Evolutionary conservation across 2,113 vertebrate genomes (phyloP).

Genomic region (Archilochus colubris): DNA sequence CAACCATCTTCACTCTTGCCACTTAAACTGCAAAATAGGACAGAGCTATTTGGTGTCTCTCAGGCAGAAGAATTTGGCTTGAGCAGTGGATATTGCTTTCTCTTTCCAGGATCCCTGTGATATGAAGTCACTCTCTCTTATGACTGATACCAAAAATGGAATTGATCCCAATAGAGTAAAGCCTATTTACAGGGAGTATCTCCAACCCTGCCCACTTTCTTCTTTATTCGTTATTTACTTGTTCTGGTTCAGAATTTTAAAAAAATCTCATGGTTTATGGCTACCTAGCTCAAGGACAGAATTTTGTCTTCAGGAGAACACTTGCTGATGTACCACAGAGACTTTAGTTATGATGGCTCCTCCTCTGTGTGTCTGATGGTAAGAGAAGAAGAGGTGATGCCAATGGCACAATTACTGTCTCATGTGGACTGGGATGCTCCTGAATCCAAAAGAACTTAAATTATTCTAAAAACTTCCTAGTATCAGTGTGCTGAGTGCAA

Average conservation of each 20-base stretch:
- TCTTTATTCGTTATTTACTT: background rate
- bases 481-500: background rate
- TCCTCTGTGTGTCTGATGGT: background rate
- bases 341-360: background rate
- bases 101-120: background rate
- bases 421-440: background rate
- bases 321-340: background rate
- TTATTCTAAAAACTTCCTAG: background rate
- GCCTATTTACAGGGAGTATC: conserved; percentile 1
- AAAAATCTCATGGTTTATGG: background rate
- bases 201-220: background rate
- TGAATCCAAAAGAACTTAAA: background rate
- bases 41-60: background rate
- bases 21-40: background rate
- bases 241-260: background rate
- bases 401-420: background rate
- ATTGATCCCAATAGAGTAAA: background rate
- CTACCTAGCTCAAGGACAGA: background rate
- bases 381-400: background rate
- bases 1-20: background rate
- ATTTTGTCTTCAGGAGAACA: background rate
- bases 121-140: background rate
- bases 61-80: background rate
- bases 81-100: background rate
- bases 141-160: background rate